Percentiles rank a stretch among this genome's conserved stretches.
phyloP scores from a whole-genome alignment of 2,113 vertebrate species.

The Dasyprocta punctata region DNA sequence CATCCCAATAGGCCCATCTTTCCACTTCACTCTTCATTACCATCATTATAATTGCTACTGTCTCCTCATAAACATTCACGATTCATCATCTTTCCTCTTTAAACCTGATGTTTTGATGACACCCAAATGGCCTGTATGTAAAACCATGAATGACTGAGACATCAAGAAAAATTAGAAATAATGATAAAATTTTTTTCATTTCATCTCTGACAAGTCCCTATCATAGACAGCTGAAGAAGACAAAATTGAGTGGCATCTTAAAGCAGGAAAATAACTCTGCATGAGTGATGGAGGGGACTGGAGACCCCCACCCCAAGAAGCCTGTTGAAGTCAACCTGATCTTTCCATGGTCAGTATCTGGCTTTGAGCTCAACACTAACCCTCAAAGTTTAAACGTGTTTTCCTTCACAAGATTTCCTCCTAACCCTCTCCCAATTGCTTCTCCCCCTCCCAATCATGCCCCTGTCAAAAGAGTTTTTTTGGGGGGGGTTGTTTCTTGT shows the following conservation, averaged over 20 bases:
- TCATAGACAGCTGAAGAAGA: constrained; percentile 11
- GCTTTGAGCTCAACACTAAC: background rate
- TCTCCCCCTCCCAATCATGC: background rate
- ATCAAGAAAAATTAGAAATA: constrained; percentile 58
- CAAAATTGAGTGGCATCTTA: background rate
- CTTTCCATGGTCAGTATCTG: background rate
- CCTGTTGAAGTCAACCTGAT: background rate
- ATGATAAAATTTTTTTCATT: constrained; percentile 58
- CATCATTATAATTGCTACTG: constrained; percentile 69
- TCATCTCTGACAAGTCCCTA: background rate
- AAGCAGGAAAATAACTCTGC: background rate
- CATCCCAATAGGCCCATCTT: constrained; percentile 42
- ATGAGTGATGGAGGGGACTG: background rate
- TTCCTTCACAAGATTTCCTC: background rate
- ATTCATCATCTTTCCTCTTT: constrained; percentile 76
- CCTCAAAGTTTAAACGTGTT: background rate
- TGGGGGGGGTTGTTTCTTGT: too few species aligned
- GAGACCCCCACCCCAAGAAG: background rate
- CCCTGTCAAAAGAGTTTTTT: background rate
- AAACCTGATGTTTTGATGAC: constrained; percentile 63
- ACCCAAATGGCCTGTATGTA: constrained; percentile 67
- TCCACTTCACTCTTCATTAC: constrained; percentile 72
- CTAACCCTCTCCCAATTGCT: background rate
- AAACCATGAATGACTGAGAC: constrained; percentile 55
- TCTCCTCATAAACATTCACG: constrained; percentile 76